A percentile compares a stretch with the other conserved stretches of the same genome.
phyloP scores from a whole-genome alignment of 1,140 invertebrate species.

The Bombus impatiens region DNA sequence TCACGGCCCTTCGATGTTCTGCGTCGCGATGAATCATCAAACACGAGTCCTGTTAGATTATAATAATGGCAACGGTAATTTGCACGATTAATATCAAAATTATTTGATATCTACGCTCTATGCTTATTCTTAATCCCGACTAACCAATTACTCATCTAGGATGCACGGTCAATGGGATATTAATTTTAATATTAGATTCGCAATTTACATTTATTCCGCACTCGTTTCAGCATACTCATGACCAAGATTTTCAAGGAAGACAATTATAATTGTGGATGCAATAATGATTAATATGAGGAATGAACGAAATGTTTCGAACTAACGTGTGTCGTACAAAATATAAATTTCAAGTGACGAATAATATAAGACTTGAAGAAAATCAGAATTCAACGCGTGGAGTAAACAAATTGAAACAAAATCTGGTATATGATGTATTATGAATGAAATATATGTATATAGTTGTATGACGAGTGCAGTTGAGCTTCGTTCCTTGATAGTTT shows the following conservation, averaged over 20 bases:
- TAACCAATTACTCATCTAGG: slow-evolving; percentile 22
- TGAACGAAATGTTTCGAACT: neutral
- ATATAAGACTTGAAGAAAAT: neutral
- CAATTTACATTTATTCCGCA: slow-evolving; percentile 9
- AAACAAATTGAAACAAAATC: neutral
- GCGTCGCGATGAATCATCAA: slow-evolving; percentile 26
- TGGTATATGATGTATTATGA: neutral
- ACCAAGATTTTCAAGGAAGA: slow-evolving; percentile 69
- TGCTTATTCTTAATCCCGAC: slow-evolving; percentile 43
- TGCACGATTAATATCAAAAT: slow-evolving; percentile 66
- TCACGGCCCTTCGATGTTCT: slow-evolving; percentile 34
- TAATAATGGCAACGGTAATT: slow-evolving; percentile 53
- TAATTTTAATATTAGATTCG: neutral
- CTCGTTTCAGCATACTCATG: slow-evolving; percentile 13
- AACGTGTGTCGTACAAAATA: neutral
- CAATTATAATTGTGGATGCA: slow-evolving; percentile 70
- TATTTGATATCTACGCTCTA: slow-evolving; percentile 60
- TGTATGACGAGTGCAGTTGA: slow-evolving; percentile 40
- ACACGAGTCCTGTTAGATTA: slow-evolving; percentile 47
- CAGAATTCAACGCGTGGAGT: neutral
- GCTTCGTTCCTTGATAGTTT: slow-evolving; percentile 28
- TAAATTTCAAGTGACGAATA: neutral
- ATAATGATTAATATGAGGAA: slow-evolving; percentile 54
- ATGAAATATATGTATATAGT: neutral
- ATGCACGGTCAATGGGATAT: slow-evolving; percentile 10